Evolutionary conservation across 2,888 invertebrate species (phyloP), one percentile per base, ranked within the genome.

Genomic region (Orgyia antiqua): DNA sequence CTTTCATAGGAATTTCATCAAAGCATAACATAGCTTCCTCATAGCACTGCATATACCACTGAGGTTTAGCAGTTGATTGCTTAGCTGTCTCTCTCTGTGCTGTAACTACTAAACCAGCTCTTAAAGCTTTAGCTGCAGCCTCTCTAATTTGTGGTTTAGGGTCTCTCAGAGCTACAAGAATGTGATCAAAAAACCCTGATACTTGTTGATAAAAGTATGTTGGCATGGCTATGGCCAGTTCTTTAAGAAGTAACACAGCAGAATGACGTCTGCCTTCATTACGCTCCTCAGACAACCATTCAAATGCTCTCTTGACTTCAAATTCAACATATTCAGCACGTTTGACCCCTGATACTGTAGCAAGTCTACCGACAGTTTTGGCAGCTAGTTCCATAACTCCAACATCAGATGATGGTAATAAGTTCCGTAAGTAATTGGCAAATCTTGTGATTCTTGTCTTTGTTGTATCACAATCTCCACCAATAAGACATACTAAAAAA

Each of bases 291-390:
- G 93, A 92, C 3, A 99, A 87, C 97, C 97, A 98, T 70, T 99
- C 99, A 68, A 97, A 94, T 1, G 98, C 96, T 61, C 95, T 89
- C 70, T 97, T 97, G 1, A 98, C 96, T 80, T 98, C 98, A 84
- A 97, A 97, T 60, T 98, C 98, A n/a, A 99, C 97, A 68, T 98
- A 97, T 66, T 98, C 97, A 0, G 97, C 95, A 15, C 98, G 94
- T 70, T 96, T 96, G 0, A 97, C 96, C 8, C 98, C 98, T 0
- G 95, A 95, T 10, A 94, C 92, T 11, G 96, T 89, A 1, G 98
- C 98, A 31, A 99, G 83, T 49, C 95, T 94, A 0, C 98, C 98
- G 46, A 99, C 93, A 3, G 98, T 98, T 67, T 96, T 95, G 1
- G 98, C 97, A 2, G 98, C 96, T 50, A 98, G 88, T 82, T 98